Evolutionary conservation across 2,888 invertebrate species (phyloP).

Genomic region (Mythimna pallens): DNA sequence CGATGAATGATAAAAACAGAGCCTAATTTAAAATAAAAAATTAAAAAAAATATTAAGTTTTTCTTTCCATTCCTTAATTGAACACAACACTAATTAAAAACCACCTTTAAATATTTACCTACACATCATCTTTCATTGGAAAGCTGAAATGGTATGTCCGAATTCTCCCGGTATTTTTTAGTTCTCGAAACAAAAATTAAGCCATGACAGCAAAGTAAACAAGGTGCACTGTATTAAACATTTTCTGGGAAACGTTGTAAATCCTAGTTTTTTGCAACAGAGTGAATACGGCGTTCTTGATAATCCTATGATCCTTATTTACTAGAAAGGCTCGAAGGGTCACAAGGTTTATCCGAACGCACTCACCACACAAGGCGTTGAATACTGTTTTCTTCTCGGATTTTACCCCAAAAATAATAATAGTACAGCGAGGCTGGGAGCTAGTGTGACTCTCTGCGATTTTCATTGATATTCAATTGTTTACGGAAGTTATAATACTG

Average conservation of each 20-base stretch:
- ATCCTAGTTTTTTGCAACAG: slow-evolving; percentile 73
- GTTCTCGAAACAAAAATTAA: slow-evolving; percentile 41
- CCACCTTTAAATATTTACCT: slow-evolving; percentile 21
- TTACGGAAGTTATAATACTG: background rate
- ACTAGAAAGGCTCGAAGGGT: slow-evolving; percentile 76
- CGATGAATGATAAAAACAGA: background rate
- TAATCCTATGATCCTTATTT: slow-evolving; percentile 87
- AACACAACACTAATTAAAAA: slow-evolving; percentile 7
- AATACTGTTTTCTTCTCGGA: slow-evolving; percentile 59
- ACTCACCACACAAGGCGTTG: slow-evolving; percentile 67
- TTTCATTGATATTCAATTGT: background rate
- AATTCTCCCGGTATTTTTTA: slow-evolving; percentile 11
- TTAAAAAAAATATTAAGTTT: background rate
- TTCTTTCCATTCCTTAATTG: background rate
- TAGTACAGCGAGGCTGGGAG: slow-evolving; percentile 40
- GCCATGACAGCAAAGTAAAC: slow-evolving; percentile 53
- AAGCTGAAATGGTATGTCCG: background rate
- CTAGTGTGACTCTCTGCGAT: slow-evolving; percentile 6
- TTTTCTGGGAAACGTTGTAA: slow-evolving; percentile 67
- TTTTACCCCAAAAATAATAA: slow-evolving; percentile 48
- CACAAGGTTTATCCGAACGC: slow-evolving; percentile 68
- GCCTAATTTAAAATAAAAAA: background rate
- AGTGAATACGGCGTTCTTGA: slow-evolving; percentile 81
- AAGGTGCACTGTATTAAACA: slow-evolving; percentile 66
- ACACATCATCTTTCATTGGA: slow-evolving; percentile 5